A percentile compares a stretch with the other conserved stretches of the same genome.
Conservation (phyloP, 2,113 vertebrate species). For the Heterochromis multidens region DNA sequence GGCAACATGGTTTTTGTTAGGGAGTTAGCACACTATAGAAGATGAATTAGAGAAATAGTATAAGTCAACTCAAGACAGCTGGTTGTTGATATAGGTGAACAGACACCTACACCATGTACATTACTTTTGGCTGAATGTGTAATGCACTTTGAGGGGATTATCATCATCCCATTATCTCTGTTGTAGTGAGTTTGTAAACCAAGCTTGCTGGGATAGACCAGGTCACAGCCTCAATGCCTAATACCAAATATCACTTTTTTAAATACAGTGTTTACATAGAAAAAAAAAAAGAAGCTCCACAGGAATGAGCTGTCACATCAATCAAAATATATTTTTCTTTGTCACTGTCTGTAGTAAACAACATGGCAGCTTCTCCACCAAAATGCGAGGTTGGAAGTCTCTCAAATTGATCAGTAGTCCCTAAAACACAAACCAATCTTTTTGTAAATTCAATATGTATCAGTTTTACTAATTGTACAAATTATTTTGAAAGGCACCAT, state of each 20-base stretch:
- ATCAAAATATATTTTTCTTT: background rate
- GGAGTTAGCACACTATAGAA: background rate
- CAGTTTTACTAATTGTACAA: background rate
- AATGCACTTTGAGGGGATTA: background rate
- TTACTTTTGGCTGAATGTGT: background rate
- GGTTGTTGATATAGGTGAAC: background rate
- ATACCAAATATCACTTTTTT: background rate
- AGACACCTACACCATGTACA: background rate
- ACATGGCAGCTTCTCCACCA: background rate
- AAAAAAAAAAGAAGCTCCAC: background rate
- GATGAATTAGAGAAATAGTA: background rate
- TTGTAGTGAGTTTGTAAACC: background rate
- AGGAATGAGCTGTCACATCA: background rate
- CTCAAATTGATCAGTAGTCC: background rate
- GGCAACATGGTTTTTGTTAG: background rate
- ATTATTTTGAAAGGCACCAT: constrained; percentile 4
- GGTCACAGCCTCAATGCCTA: background rate
- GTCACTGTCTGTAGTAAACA: background rate
- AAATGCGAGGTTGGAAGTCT: background rate
- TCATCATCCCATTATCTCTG: background rate
- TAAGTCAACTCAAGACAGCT: background rate
- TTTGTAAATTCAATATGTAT: background rate
- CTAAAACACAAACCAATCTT: background rate
- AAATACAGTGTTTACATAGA: background rate
- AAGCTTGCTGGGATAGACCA: background rate